Percentiles rank a stretch among this genome's conserved stretches.
Conservation (phyloP, 2,888 invertebrate species). For the Lasioglossum lativentre region DNA sequence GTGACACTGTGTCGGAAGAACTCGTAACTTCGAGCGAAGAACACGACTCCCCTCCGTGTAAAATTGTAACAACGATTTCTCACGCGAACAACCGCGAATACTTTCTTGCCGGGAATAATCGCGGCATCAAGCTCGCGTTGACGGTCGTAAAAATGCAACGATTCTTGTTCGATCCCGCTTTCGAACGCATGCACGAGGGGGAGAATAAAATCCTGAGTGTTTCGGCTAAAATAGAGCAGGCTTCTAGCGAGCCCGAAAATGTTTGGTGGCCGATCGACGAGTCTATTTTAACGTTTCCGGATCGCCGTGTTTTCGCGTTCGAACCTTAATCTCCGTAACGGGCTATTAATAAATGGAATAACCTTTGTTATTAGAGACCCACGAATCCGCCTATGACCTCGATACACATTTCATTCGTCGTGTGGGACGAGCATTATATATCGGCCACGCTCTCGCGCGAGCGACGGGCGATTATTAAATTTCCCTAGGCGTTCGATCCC, state of each 20-base stretch:
- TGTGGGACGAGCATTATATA: not conserved
- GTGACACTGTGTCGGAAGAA: slow-evolving; percentile 19
- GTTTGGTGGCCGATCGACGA: slow-evolving; percentile 11
- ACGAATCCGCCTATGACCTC: slow-evolving; percentile 23
- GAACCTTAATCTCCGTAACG: slow-evolving; percentile 20
- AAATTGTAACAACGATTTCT: not conserved
- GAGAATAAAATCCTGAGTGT: not conserved
- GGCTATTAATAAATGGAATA: slow-evolving; percentile 46
- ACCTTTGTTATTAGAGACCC: slow-evolving; percentile 45
- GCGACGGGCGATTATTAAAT: not conserved
- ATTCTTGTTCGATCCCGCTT: not conserved
- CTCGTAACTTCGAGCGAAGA: slow-evolving; percentile 23
- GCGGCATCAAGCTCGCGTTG: not conserved
- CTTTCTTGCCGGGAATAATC: not conserved
- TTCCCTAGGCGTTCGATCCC: slow-evolving; percentile 5
- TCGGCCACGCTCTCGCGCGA: not conserved
- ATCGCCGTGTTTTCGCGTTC: slow-evolving; percentile 29
- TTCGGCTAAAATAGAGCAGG: not conserved
- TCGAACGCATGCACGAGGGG: not conserved
- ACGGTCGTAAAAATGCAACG: not conserved
- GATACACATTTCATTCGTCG: slow-evolving; percentile 1
- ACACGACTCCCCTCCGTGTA: not conserved
- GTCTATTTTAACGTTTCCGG: slow-evolving; percentile 21
- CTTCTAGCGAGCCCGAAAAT: slow-evolving; percentile 7
- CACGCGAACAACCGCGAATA: not conserved